These are phyloP conservation scores for Pangasius sanitwongsei DNA, from an alignment of 2,797 vertebrate genomes.

Conservation along the genomic window DNA sequence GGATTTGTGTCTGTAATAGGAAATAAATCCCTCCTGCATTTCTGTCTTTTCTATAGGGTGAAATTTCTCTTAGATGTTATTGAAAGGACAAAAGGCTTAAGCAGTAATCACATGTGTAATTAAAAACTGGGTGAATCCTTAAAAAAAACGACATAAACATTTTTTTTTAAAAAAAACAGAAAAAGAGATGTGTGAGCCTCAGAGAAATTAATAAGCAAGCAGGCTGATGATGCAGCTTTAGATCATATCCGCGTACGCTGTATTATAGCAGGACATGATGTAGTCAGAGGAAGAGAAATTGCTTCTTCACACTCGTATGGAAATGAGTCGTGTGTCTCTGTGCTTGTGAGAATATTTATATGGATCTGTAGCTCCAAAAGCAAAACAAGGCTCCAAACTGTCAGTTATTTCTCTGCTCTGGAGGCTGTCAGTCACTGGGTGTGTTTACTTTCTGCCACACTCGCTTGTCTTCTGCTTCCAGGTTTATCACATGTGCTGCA, in stretches of 20 bases:
- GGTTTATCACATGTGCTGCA: slow-evolving; percentile 43
- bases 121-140: neutral
- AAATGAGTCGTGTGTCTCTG: slow-evolving; percentile 2
- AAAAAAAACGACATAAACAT: neutral
- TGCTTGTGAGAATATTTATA: slow-evolving; percentile 19
- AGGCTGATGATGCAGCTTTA: neutral
- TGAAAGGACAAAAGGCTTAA: slow-evolving; percentile 7
- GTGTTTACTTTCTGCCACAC: slow-evolving; percentile 30
- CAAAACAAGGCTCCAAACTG: slow-evolving; percentile 31
- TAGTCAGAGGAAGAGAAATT: neutral
- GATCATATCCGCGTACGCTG: neutral
- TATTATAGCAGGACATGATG: slow-evolving; percentile 18
- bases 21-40: slow-evolving; percentile 30
- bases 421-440: slow-evolving; percentile 50
- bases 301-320: slow-evolving; percentile 18
- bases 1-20: slow-evolving; percentile 40
- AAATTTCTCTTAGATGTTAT: neutral
- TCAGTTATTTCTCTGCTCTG: slow-evolving; percentile 20
- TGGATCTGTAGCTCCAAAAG: neutral
- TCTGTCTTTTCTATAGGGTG: neutral
- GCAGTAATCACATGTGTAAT: neutral
- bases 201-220: neutral
- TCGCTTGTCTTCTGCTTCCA: slow-evolving; percentile 35
- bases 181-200: neutral
- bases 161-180: neutral